Evolutionary conservation across 2,888 invertebrate species (phyloP), one percentile per base, ranked within the genome.

Genomic region (Ichneumon xanthorius): DNA sequence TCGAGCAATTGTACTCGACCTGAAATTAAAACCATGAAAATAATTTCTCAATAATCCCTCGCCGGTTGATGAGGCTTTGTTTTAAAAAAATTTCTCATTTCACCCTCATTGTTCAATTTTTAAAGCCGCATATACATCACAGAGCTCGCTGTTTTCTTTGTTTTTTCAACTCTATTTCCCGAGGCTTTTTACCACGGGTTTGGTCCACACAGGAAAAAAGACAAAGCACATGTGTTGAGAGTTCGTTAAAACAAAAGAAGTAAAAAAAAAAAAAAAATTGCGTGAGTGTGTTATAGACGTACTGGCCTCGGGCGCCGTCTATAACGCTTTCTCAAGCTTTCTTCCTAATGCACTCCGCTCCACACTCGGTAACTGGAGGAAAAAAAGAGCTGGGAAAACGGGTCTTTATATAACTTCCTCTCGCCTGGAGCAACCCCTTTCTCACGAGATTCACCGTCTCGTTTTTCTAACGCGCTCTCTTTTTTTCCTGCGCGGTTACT

Each of bases 1-100:
- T 99, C 80, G 98, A 97, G 94, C 97, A 97, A 91, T 97, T 97
- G 95, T 99, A 99, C 92, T 98, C 98, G 88, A 96, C 96, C 98
- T 98, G 95, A 11, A 78, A 86, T 88, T 33, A 85, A 95, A 95
- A 89, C 84, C 88, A 88, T 85, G 78, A 81, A 75, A 50, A 53
- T 19, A 1, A 22, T 55, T 45, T 2, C 16, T 48, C 22, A 55
- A 55, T 19, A 55, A 19, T 22, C 22, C 55, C 55, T 55, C 55
- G 1, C 11, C 11, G 22, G 26, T 58, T 26, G 26, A 58, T 22
- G 22, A 22, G 22, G 58, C 19, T 14, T 58, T 14, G 9, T 19
- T 22, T 22, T 6, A 22, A 19, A 19, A 19, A 19, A 19, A 22
- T 11, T 6, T 22, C 16, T 22, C 7, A 19, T 55, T 55, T 7